A percentile compares a stretch with the other conserved stretches of the same genome.
Conservation (phyloP, 2,113 vertebrate genomes). For the Phrynocephalus versicolor region DNA sequence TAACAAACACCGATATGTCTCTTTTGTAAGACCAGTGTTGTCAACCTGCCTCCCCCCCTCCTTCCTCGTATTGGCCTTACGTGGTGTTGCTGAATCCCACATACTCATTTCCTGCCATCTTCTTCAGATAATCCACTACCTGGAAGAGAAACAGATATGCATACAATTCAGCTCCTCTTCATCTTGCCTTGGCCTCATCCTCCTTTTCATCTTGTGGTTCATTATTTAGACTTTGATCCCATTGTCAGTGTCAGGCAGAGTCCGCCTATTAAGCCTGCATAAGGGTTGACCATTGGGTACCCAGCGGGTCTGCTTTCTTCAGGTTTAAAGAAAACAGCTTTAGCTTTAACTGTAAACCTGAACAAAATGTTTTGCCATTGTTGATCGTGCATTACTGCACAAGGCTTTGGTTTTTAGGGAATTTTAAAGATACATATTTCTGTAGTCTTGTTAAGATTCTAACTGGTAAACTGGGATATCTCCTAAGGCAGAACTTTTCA, state of each 20-base stretch:
- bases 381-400: background rate
- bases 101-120: conserved; percentile 15
- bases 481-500: background rate
- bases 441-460: background rate
- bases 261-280: no score
- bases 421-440: background rate
- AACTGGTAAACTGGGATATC: background rate
- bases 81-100: conserved; percentile 25
- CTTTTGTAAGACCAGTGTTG: background rate
- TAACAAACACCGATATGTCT: background rate
- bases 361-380: background rate
- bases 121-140: conserved; percentile 26
- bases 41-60: no score
- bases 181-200: background rate
- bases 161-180: background rate
- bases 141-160: background rate
- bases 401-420: background rate
- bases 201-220: background rate
- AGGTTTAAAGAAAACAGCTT: background rate
- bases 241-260: background rate
- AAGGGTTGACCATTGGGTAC: no score
- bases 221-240: background rate
- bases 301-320: background rate
- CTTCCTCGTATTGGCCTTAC: background rate
- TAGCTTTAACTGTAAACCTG: background rate